Base-by-base conservation (phyloP, 1,140 invertebrate species). In the Brachionus paranguensis region DNA sequence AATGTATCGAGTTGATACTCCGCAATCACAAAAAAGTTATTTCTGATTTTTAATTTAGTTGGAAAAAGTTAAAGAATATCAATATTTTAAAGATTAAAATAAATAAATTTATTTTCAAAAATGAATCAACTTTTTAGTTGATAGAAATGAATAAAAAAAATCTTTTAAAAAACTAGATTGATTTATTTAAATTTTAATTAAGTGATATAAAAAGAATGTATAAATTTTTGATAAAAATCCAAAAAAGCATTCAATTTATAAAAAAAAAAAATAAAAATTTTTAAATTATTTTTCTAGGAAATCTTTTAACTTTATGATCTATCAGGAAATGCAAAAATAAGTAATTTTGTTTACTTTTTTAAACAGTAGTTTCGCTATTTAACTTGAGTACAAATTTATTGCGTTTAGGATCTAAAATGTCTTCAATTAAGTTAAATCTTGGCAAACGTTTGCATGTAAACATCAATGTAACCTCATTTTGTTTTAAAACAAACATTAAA, bases 331-430 rank as follows among this genome's bases (percentile, higher is more conserved):
- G 33, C 43, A 72, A 72, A 72, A 11, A 72, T 17, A 72, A 43
- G 43, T 43, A 72, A 43, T 68, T 68, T 14, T 20, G 8, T 53
- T 65, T 65, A 45, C n/a, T 41, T 43, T 20, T 14, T 50, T 24
- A 98, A 88, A 98, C 96, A 53, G 95, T 97, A 6, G 96, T 98
- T 89, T 99, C 96, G 0, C 96, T 97, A 88, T 96, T 98, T 1
- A 98, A 90, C 87, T 95, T 91, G 76, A 98, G 89, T 45, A 97
- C 93, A 92, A 99, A 99, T 86, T 95, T 95, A 89, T 98, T 97
- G 85, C 93, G 94, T 88, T 96, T 95, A 0, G 95, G 95, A 91
- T 98, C 95, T 17, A 97, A 94, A 0, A 98, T 93, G 90, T 99
- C 95, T 89, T 99, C 96, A 0, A 93, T 93, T 10, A 97, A 91